Base-by-base conservation (phyloP, 2,113 vertebrate species). In the Apteryx owenii region DNA sequence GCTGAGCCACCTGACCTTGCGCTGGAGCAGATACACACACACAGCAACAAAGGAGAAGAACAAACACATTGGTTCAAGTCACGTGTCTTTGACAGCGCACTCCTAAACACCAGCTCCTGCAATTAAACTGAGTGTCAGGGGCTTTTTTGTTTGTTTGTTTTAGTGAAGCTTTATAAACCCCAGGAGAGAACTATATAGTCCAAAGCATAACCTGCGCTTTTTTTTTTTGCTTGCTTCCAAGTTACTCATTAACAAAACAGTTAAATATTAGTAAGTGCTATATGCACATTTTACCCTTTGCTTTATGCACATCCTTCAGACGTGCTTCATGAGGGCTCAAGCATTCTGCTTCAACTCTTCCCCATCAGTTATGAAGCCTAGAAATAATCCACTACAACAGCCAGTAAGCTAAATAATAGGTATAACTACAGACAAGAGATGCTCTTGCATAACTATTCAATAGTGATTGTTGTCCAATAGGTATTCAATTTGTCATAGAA, bases 261-360 rank as follows among this genome's bases (percentile, higher is more conserved):
- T 70, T 54, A 70, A 78, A 31, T 31, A 72, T 18, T 12, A 82
- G 25, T 38, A 23, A 85, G 19, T 12, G 20, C 25, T 61, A 46
- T 12, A 10, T 15, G 60, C 4, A 4, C 69, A 76, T 82, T 81
- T 85, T 53, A 10, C 48, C 23, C 20, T 76, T 79, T 81, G 3
- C 38, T 80, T 6, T 4, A 29, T 0, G 62, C 22, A 58, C 13
- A 28, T 36, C 50, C 48, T 89, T 85, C 48, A 81, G 81, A 64
- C 4, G 20, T 50, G 28, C 44, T 92, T 84, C 76, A 29, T 44
- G 38, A 85, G 2, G 70, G 54, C 54, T 78, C 40, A 78, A 86
- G 62, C 81, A 91, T n/a, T 79, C 76, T 90, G 82, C 86, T 94
- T 95, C 48, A 42, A 31, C 86, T 96, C 97, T 93, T 92, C 91